phyloP scores from a whole-genome alignment of 2,113 vertebrate genomes.

The Saimiri boliviensis region DNA sequence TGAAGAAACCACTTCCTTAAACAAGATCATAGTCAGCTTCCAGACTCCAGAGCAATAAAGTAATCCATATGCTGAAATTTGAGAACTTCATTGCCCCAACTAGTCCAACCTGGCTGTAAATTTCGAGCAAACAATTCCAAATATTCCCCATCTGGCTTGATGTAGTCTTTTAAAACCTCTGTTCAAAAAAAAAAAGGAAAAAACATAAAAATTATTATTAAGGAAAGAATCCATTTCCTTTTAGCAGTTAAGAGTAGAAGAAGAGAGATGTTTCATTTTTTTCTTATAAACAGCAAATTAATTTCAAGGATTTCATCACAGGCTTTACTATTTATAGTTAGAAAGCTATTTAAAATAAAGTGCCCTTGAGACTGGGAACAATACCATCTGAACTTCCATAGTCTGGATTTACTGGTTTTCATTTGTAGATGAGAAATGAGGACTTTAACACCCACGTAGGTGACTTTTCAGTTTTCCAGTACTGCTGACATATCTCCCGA shows the following conservation, averaged over 20 bases:
- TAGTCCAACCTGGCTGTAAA: slow-evolving; percentile 96
- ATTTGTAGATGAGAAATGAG: slow-evolving; percentile 80
- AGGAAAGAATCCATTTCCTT: slow-evolving; percentile 64
- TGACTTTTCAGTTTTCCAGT: slow-evolving; percentile 80
- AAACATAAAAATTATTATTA: slow-evolving; percentile 43
- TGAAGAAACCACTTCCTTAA: neutral
- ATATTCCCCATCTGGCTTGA: slow-evolving; percentile 84
- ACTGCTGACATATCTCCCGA: slow-evolving; percentile 75
- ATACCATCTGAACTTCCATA: slow-evolving; percentile 79
- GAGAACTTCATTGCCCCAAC: slow-evolving; percentile 98
- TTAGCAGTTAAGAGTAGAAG: slow-evolving; percentile 68
- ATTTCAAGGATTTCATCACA: slow-evolving; percentile 82
- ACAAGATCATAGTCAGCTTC: slow-evolving; percentile 58
- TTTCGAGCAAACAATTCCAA: slow-evolving; percentile 96
- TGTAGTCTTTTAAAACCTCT: slow-evolving; percentile 92
- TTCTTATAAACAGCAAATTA: slow-evolving; percentile 77
- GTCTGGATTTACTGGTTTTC: slow-evolving; percentile 87
- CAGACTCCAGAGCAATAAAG: slow-evolving; percentile 76
- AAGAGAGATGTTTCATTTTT: slow-evolving; percentile 73
- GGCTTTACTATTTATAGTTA: slow-evolving; percentile 81
- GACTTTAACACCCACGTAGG: slow-evolving; percentile 78
- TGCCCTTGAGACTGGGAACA: slow-evolving; percentile 85
- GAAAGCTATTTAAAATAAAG: slow-evolving; percentile 82
- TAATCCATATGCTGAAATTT: slow-evolving; percentile 95
- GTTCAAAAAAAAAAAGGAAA: slow-evolving; percentile 7